These are phyloP conservation scores for Ernsta delagoae DNA, from an alignment of 2,888 invertebrate genomes.

Conservation along the genomic window DNA sequence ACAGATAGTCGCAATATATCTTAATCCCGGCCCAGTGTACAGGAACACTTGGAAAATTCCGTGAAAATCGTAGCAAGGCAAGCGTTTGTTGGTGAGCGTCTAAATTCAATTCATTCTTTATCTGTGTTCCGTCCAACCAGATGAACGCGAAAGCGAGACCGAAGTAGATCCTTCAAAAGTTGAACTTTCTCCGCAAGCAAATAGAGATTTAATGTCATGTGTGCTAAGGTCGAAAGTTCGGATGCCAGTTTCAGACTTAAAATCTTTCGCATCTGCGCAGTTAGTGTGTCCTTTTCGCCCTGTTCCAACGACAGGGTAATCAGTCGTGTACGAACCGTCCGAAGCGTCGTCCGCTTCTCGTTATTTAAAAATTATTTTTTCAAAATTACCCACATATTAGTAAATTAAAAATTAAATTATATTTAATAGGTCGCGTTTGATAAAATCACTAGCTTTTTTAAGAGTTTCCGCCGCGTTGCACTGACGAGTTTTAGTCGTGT, in stretches of 20 bases:
- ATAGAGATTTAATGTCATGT: slow-evolving; percentile 37
- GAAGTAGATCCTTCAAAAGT: slow-evolving; percentile 71
- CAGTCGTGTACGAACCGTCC: slow-evolving; percentile 82
- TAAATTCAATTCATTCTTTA: slow-evolving; percentile 81
- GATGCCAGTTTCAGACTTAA: slow-evolving; percentile 47
- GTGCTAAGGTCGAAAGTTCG: slow-evolving; percentile 44
- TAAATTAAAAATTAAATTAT: slow-evolving; percentile 46
- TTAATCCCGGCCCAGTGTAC: slow-evolving; percentile 30
- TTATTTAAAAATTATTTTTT: slow-evolving; percentile 48
- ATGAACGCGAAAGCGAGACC: slow-evolving; percentile 70
- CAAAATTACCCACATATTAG: slow-evolving; percentile 40
- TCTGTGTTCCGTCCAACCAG: slow-evolving; percentile 76
- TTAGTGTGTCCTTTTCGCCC: slow-evolving; percentile 78
- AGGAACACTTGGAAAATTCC: slow-evolving; percentile 53
- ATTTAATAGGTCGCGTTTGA: slow-evolving; percentile 42
- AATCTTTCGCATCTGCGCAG: slow-evolving; percentile 49
- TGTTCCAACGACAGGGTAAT: slow-evolving; percentile 70
- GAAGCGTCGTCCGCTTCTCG: slow-evolving; percentile 63
- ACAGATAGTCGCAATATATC: slow-evolving; percentile 27
- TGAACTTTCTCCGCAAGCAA: slow-evolving; percentile 45
- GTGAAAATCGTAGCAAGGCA: slow-evolving; percentile 53
- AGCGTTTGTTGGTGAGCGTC: slow-evolving; percentile 58
- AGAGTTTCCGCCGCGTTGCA: neutral
- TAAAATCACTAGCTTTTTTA: slow-evolving; percentile 19
- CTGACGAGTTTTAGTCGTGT: slow-evolving; percentile 21